These are phyloP conservation scores for Actinemys pallida DNA, from an alignment of 2,113 vertebrate species.

Conservation along the genomic window DNA sequence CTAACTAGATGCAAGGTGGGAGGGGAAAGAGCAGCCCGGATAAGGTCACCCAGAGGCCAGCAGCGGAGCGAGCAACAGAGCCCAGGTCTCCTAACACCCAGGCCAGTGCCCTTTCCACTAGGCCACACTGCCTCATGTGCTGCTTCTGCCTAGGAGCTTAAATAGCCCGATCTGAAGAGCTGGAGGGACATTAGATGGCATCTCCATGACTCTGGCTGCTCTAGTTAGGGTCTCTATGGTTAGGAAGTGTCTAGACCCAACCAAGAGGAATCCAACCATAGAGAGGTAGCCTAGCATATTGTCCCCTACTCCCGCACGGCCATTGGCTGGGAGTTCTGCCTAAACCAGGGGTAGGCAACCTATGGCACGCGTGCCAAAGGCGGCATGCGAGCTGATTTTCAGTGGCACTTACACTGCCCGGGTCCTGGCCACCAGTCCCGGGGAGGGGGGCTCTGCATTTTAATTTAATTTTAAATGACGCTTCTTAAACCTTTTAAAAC, in stretches of 20 bases:
- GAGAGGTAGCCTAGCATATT: neutral
- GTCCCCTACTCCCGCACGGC: neutral
- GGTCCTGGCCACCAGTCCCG: no score
- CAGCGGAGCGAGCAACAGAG: neutral
- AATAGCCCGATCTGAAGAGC: neutral
- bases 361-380: no score
- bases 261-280: neutral
- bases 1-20: neutral
- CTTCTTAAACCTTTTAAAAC: no score
- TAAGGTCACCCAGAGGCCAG: neutral
- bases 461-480: no score
- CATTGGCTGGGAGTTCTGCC: neutral
- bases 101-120: neutral
- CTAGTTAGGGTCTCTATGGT: neutral
- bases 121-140: neutral
- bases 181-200: neutral
- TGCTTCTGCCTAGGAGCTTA: neutral
- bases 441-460: no score
- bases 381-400: no score
- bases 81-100: neutral
- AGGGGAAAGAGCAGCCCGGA: neutral
- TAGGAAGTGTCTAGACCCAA: neutral
- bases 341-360: no score
- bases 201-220: neutral
- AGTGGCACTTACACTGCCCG: no score